Conservation (phyloP, 2,797 vertebrate species). For the Huso huso region DNA sequence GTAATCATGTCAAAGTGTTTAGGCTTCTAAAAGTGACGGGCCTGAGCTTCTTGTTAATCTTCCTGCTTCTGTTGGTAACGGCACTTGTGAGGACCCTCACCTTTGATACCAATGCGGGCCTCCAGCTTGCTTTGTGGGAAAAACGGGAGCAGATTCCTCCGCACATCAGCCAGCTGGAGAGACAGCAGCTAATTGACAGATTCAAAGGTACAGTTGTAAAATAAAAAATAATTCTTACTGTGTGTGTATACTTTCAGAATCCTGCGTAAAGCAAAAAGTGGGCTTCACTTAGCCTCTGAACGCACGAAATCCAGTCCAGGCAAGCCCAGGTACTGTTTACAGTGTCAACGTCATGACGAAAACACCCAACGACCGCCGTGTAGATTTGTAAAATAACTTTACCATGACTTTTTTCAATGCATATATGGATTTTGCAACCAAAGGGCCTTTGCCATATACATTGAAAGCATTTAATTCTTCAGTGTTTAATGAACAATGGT, state of each 20-base stretch:
- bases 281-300: neutral
- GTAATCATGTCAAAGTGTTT: slow-evolving; percentile 18
- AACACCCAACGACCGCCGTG: too few relatives aligned
- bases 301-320: neutral
- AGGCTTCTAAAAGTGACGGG: slow-evolving; percentile 37
- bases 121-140: slow-evolving; percentile 55
- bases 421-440: too few relatives aligned
- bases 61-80: slow-evolving; percentile 29
- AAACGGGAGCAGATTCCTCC: slow-evolving; percentile 37
- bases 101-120: slow-evolving; percentile 50
- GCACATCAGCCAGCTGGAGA: slow-evolving; percentile 38
- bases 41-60: slow-evolving; percentile 19
- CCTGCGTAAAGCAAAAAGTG: neutral
- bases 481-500: too few relatives aligned
- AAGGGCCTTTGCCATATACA: too few relatives aligned
- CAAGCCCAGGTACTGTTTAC: neutral
- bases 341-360: neutral
- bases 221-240: neutral
- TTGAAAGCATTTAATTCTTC: too few relatives aligned
- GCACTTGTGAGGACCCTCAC: slow-evolving; percentile 47
- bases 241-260: neutral
- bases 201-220: slow-evolving; percentile 65
- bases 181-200: slow-evolving; percentile 46
- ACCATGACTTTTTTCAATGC: too few relatives aligned
- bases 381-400: too few relatives aligned